phyloP scores from a whole-genome alignment of 2,888 invertebrate genomes.

The Nymphalis c-album region DNA sequence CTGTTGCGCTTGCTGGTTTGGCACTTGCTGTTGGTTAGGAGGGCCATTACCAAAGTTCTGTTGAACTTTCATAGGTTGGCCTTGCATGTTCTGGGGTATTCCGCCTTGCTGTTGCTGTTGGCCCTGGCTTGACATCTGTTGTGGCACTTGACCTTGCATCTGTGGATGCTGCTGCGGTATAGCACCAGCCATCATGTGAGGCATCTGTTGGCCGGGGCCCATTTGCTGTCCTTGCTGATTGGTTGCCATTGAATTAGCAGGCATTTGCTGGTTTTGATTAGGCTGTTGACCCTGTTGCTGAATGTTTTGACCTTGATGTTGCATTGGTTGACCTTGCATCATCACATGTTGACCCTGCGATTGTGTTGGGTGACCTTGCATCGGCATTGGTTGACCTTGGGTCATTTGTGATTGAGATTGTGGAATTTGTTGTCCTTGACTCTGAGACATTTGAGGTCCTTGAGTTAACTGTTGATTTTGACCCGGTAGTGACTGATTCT shows the following conservation, averaged over 20 bases:
- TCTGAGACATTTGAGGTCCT: slow-evolving; percentile 39
- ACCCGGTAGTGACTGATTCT: slow-evolving; percentile 49
- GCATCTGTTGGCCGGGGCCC: slow-evolving; percentile 43
- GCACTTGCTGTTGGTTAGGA: slow-evolving; percentile 43
- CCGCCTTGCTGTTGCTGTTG: slow-evolving; percentile 42
- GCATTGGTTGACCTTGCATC: slow-evolving; percentile 12
- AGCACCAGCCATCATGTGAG: slow-evolving; percentile 37
- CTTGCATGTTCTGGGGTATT: slow-evolving; percentile 42
- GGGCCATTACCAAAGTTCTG: slow-evolving; percentile 48
- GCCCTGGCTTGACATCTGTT: slow-evolving; percentile 42
- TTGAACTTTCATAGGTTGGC: slow-evolving; percentile 38
- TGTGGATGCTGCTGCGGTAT: slow-evolving; percentile 44
- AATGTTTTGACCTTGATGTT: slow-evolving; percentile 43
- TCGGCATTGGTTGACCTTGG: slow-evolving; percentile 51
- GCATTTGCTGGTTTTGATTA: slow-evolving; percentile 52
- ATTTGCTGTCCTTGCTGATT: slow-evolving; percentile 47
- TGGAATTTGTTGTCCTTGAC: slow-evolving; percentile 48
- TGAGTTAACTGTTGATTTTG: slow-evolving; percentile 52
- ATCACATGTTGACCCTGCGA: slow-evolving; percentile 54
- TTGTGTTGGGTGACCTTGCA: slow-evolving; percentile 50
- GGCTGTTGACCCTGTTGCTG: slow-evolving; percentile 52
- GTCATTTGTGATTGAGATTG: slow-evolving; percentile 43
- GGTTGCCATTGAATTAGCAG: slow-evolving; percentile 53
- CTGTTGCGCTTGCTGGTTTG: slow-evolving; percentile 40
- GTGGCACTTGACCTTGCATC: slow-evolving; percentile 48